Conservation (phyloP, 2,113 vertebrate genomes). For the Phycodurus eques region DNA sequence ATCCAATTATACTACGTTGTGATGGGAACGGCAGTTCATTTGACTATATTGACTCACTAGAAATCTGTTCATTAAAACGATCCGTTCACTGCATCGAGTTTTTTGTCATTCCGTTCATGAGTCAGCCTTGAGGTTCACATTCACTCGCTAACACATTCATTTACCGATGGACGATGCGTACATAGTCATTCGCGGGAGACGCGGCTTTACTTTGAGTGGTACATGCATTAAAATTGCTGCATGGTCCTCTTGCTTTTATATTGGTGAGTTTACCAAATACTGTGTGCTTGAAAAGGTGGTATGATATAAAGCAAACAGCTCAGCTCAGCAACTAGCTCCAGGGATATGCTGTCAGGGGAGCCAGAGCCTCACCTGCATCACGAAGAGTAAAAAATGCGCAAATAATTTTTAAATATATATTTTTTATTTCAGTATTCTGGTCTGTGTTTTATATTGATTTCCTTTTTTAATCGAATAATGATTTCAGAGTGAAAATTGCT, state of each 20-base stretch:
- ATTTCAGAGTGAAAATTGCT: too few relatives aligned
- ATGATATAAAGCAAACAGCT: neutral
- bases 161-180: neutral
- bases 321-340: neutral
- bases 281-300: neutral
- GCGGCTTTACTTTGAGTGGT: neutral
- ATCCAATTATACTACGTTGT: too few relatives aligned
- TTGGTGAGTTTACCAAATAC: neutral
- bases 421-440: too few relatives aligned
- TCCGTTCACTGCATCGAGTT: too few relatives aligned
- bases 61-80: neutral
- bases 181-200: neutral
- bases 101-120: too few relatives aligned
- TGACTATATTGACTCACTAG: neutral
- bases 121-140: neutral
- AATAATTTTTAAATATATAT: too few relatives aligned
- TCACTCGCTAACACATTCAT: neutral
- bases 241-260: neutral
- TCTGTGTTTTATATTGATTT: too few relatives aligned
- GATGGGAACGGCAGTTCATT: neutral
- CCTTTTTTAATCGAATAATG: too few relatives aligned
- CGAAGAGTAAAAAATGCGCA: neutral
- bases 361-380: neutral
- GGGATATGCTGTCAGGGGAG: too few relatives aligned
- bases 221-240: neutral